Conservation (phyloP, 1,140 invertebrate species). For the Heliothis virescens region DNA sequence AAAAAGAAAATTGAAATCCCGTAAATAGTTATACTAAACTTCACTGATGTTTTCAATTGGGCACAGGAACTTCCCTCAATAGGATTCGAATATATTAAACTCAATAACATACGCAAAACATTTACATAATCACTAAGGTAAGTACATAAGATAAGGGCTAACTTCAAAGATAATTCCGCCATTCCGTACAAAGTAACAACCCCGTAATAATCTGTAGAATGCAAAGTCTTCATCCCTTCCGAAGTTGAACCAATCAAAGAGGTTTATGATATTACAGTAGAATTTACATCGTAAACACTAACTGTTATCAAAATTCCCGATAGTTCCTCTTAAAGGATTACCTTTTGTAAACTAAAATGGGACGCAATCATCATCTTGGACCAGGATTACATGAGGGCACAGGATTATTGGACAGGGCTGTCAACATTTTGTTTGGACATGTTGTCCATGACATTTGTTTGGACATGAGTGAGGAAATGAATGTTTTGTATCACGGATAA, state of each 20-base stretch:
- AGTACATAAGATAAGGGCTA: conserved; percentile 31
- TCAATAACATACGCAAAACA: conserved; percentile 1
- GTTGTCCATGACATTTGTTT: not conserved
- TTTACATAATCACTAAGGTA: not conserved
- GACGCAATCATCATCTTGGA: conserved; percentile 84
- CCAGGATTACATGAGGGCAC: conserved; percentile 79
- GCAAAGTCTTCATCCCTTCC: conserved; percentile 54
- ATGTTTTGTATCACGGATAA: not conserved
- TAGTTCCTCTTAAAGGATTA: conserved; percentile 83
- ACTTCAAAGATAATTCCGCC: conserved; percentile 27
- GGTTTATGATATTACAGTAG: conserved; percentile 84
- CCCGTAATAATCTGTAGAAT: conserved; percentile 46
- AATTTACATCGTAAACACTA: conserved; percentile 86
- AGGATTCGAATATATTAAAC: not conserved
- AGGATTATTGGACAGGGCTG: conserved; percentile 66
- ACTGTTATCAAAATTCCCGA: conserved; percentile 82
- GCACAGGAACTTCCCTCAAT: not conserved
- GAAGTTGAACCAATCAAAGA: conserved; percentile 76
- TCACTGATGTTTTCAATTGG: not conserved
- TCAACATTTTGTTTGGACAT: not conserved
- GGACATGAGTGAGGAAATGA: not conserved
- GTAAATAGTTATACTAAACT: too few relatives aligned
- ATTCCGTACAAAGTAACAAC: conserved; percentile 23
- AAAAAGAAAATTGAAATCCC: too few relatives aligned
- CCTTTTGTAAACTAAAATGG: conserved; percentile 85